phyloP scores from a whole-genome alignment of 2,888 invertebrate species.

The Nymphalis polychloros region DNA sequence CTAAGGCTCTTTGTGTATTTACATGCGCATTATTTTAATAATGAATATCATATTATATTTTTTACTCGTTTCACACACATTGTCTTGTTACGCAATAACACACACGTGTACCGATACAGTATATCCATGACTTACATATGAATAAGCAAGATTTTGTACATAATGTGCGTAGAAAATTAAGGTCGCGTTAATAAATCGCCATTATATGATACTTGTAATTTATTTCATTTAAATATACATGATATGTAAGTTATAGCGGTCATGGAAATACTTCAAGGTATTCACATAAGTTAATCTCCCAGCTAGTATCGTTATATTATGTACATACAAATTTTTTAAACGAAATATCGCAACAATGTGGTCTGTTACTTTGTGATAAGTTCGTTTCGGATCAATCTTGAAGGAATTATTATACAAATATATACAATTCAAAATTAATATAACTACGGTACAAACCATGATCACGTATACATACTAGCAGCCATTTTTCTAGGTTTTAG shows the following conservation, averaged over 20 bases:
- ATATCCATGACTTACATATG: constrained; percentile 41
- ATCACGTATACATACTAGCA: too few relatives aligned
- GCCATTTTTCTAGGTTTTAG: too few relatives aligned
- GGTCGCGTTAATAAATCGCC: constrained; percentile 32
- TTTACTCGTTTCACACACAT: constrained; percentile 27
- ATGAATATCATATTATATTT: neutral
- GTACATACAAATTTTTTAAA: too few relatives aligned
- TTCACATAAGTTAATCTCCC: neutral
- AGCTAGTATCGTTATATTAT: neutral
- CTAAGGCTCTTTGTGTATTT: too few relatives aligned
- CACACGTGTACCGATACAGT: constrained; percentile 37
- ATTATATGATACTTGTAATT: constrained; percentile 22
- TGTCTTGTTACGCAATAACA: constrained; percentile 38
- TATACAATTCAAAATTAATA: too few relatives aligned
- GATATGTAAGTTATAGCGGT: constrained; percentile 1
- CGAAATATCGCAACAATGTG: too few relatives aligned
- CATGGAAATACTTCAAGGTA: neutral
- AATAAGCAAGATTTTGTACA: constrained; percentile 40
- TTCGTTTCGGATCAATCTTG: too few relatives aligned
- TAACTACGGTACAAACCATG: too few relatives aligned
- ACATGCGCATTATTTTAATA: too few relatives aligned
- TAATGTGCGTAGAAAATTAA: constrained; percentile 38
- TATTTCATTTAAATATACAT: constrained; percentile 13
- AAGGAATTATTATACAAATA: too few relatives aligned
- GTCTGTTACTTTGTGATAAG: too few relatives aligned